These are phyloP conservation scores for Tauraco erythrolophus DNA, from an alignment of 2,113 vertebrate genomes.

Conservation along the genomic window DNA sequence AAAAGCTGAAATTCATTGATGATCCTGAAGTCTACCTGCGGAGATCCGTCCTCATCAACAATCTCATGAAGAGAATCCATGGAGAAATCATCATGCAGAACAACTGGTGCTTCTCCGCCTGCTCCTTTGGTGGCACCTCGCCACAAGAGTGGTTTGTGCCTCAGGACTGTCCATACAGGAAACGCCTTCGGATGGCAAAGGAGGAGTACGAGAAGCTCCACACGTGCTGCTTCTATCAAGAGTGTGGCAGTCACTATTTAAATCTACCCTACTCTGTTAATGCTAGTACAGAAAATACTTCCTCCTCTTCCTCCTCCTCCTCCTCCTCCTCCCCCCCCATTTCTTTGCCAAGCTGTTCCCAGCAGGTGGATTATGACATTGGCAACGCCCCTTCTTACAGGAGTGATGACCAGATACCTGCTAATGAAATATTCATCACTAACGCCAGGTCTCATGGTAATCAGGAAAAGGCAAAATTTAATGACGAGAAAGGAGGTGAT, in stretches of 20 bases:
- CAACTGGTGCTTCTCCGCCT: slow-evolving; percentile 91
- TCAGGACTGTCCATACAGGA: slow-evolving; percentile 87
- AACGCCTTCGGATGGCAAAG: slow-evolving; percentile 89
- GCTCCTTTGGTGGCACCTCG: slow-evolving; percentile 74
- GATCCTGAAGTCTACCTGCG: slow-evolving; percentile 95
- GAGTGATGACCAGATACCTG: slow-evolving; percentile 73
- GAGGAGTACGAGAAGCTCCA: slow-evolving; percentile 86
- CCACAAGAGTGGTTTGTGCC: slow-evolving; percentile 84
- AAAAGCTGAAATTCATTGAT: slow-evolving; percentile 95
- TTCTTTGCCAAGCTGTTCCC: slow-evolving; percentile 81
- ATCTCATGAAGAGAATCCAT: slow-evolving; percentile 91
- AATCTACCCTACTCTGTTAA: slow-evolving; percentile 88
- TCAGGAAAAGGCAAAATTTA: slow-evolving; percentile 74
- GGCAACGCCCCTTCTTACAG: slow-evolving; percentile 73
- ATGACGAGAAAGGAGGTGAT: slow-evolving; percentile 61
- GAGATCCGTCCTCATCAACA: slow-evolving; percentile 95
- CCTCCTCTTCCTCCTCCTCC: slow-evolving; percentile 61
- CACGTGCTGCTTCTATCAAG: slow-evolving; percentile 91
- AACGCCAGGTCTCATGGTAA: slow-evolving; percentile 65
- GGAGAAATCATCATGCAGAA: slow-evolving; percentile 93
- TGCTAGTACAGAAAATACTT: slow-evolving; percentile 74
- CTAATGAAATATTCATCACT: slow-evolving; percentile 77
- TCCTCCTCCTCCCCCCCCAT: slow-evolving; percentile 66
- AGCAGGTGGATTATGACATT: slow-evolving; percentile 77
- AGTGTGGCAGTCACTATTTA: slow-evolving; percentile 88